Conservation (phyloP, 2,113 vertebrate genomes). For the Lepus europaeus region DNA sequence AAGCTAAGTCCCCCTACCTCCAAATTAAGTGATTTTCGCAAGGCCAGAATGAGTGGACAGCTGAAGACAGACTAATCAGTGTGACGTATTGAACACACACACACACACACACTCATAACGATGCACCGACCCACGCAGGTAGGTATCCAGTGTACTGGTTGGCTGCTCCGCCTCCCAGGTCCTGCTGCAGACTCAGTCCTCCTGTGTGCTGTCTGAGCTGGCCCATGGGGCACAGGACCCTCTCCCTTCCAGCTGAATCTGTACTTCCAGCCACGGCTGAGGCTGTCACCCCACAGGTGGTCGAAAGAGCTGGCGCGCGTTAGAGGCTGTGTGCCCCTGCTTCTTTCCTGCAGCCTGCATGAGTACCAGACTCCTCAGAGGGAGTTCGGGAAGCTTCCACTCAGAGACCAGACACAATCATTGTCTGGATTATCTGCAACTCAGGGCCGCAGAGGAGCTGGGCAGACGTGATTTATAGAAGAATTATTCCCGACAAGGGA, state of each 20-base stretch:
- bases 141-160: background rate
- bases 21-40: background rate
- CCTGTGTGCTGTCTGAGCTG: background rate
- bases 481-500: conserved; percentile 72
- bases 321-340: background rate
- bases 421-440: conserved; percentile 64
- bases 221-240: rapidly evolving
- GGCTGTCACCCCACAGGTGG: background rate
- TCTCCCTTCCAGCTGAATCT: background rate
- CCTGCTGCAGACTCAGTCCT: background rate
- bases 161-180: background rate
- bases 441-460: conserved; percentile 17
- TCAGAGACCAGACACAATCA: conserved; percentile 22
- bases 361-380: background rate
- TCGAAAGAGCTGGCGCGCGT: background rate
- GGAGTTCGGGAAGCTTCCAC: conserved; percentile 45
- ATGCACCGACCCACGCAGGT: background rate
- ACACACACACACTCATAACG: background rate
- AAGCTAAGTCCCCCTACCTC: background rate
- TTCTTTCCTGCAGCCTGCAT: conserved; percentile 18
- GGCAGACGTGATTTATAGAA: conserved; percentile 67
- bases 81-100: background rate
- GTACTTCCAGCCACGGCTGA: background rate
- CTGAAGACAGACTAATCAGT: background rate
- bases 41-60: background rate